Conservation (phyloP, 2,888 invertebrate species). For the Standfussiana lucernea region DNA sequence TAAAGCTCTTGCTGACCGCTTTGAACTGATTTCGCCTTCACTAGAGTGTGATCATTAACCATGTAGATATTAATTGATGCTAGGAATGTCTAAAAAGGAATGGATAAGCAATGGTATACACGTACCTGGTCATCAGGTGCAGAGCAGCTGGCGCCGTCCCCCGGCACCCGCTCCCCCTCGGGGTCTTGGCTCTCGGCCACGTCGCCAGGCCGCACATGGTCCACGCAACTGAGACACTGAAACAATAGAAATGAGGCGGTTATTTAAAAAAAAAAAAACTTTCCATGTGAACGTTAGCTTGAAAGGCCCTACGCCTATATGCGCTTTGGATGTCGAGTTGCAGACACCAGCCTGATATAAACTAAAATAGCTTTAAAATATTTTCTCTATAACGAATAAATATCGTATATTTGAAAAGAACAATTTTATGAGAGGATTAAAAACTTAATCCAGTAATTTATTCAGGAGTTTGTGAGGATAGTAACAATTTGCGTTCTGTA, state of each 20-base stretch:
- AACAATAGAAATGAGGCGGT: constrained; percentile 25
- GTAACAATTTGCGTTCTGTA: too few species aligned
- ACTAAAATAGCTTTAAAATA: not conserved
- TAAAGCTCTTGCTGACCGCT: too few species aligned
- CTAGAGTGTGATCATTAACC: not conserved
- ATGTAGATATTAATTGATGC: not conserved
- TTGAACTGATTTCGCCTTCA: too few species aligned
- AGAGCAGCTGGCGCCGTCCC: constrained; percentile 87
- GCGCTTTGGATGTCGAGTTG: not conserved
- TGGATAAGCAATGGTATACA: not conserved
- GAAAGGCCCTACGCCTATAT: too few species aligned
- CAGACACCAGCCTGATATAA: not conserved
- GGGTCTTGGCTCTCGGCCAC: constrained; percentile 76
- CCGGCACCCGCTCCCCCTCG: constrained; percentile 83
- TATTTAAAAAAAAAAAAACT: not conserved
- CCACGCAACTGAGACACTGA: constrained; percentile 66
- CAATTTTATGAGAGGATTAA: too few species aligned
- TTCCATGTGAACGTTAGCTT: not conserved
- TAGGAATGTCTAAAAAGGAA: not conserved
- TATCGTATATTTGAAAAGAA: too few species aligned
- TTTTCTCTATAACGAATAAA: not conserved
- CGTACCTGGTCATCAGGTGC: constrained; percentile 83
- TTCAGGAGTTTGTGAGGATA: too few species aligned
- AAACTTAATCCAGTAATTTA: too few species aligned
- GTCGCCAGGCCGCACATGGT: constrained; percentile 77